A percentile compares a stretch with the other conserved stretches of the same genome.
These are phyloP conservation scores for Pangasius larnaudii DNA, from an alignment of 2,797 vertebrate species.

Conservation along the genomic window DNA sequence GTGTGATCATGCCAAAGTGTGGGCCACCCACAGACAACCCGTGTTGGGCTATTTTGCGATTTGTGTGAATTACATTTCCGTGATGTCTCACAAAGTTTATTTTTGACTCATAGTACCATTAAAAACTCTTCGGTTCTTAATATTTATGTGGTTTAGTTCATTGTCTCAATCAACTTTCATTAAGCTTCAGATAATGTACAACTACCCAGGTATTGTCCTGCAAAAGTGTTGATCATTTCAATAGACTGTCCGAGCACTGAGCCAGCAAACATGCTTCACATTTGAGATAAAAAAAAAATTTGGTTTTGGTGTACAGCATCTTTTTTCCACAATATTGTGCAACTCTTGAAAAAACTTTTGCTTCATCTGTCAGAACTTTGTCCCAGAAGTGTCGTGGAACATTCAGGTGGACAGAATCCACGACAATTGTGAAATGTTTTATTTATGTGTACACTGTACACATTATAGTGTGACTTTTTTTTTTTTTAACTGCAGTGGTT, in stretches of 20 bases:
- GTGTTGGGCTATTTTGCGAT: background rate
- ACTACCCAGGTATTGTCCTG: background rate
- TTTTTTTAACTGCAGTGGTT: background rate
- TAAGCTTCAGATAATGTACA: background rate
- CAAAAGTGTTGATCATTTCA: background rate
- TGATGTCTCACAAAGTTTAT: background rate
- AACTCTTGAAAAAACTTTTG: background rate
- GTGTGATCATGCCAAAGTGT: background rate
- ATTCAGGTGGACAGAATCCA: background rate
- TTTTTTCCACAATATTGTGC: background rate
- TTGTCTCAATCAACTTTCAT: background rate
- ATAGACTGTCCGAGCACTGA: background rate
- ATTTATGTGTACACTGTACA: too few species aligned
- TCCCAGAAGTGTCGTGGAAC: background rate
- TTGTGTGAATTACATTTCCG: background rate
- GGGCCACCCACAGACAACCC: background rate
- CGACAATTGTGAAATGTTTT: too few species aligned
- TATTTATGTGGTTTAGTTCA: background rate
- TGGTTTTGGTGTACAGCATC: background rate
- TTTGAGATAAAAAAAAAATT: background rate
- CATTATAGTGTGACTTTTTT: too few species aligned
- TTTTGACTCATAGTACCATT: background rate
- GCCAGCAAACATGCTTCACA: background rate
- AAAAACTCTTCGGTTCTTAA: background rate
- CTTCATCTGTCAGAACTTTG: background rate